Evolutionary conservation across 2,797 vertebrate genomes (phyloP).

Genomic region (Triplophysa yarkandensis): DNA sequence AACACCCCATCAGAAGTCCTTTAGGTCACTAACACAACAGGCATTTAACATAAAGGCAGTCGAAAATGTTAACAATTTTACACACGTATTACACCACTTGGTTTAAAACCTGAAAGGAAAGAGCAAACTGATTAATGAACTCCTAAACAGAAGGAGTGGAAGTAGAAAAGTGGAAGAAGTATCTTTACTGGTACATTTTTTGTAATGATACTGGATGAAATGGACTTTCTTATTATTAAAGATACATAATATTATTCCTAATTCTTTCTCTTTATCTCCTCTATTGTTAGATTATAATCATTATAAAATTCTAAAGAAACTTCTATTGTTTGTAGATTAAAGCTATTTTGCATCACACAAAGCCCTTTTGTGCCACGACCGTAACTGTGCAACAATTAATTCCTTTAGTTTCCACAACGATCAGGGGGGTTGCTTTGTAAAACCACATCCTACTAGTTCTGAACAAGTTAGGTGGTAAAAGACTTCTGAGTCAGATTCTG

Average conservation of each 20-base stretch:
- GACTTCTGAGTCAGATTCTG: background rate
- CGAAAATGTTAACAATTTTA: constrained; percentile 8
- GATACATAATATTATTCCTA: background rate
- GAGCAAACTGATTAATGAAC: background rate
- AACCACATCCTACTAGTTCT: constrained; percentile 1
- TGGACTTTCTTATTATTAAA: background rate
- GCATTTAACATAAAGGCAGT: background rate
- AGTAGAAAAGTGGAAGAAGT: background rate
- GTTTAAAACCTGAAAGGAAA: background rate
- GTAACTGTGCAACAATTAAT: background rate
- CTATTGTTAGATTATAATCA: background rate
- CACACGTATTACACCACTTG: background rate
- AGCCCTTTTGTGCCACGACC: background rate
- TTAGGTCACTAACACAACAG: constrained; percentile 9
- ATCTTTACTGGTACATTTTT: background rate
- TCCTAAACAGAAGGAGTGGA: background rate
- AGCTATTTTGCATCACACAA: background rate
- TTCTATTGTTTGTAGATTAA: background rate
- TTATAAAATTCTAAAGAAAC: background rate
- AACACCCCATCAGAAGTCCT: background rate
- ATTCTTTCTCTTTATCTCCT: background rate
- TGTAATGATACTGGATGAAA: background rate
- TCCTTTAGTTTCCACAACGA: background rate
- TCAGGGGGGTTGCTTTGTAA: constrained; percentile 3
- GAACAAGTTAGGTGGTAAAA: background rate